Conservation (phyloP, 2,888 invertebrate genomes). For the Nephrotoma appendiculata region DNA sequence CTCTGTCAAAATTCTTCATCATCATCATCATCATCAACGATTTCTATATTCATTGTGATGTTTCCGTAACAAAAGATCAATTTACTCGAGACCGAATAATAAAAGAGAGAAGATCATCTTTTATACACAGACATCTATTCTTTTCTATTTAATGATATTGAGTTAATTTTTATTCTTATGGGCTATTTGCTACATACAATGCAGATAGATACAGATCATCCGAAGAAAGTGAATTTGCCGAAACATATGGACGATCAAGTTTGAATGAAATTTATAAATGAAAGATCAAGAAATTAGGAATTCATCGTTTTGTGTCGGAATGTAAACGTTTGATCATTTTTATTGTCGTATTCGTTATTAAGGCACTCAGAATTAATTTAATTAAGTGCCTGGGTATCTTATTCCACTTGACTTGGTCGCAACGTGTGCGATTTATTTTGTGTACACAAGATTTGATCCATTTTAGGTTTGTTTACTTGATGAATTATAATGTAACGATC, state of each 20-base stretch:
- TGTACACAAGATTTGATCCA: not conserved
- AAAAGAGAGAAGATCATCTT: not conserved
- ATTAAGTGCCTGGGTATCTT: not conserved
- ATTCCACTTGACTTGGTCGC: not conserved
- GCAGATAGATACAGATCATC: not conserved
- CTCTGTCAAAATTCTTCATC: not conserved
- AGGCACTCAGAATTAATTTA: not conserved
- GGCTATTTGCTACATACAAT: not conserved
- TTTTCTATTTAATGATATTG: not conserved
- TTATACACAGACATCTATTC: not conserved
- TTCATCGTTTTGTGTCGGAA: not conserved
- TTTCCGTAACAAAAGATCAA: not conserved
- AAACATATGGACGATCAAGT: not conserved
- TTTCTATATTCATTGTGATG: not conserved
- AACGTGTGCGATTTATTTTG: not conserved
- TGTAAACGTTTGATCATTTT: not conserved
- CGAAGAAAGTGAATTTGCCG: not conserved
- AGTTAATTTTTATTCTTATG: not conserved
- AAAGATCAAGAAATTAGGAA: not conserved
- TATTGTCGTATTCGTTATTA: not conserved
- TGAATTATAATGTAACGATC: not conserved
- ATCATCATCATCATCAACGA: not conserved
- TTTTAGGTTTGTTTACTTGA: not conserved
- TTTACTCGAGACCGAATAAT: not conserved
- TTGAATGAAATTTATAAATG: not conserved